These are phyloP conservation scores for Piprites chloris DNA, from an alignment of 2,113 vertebrate genomes.

Conservation along the genomic window DNA sequence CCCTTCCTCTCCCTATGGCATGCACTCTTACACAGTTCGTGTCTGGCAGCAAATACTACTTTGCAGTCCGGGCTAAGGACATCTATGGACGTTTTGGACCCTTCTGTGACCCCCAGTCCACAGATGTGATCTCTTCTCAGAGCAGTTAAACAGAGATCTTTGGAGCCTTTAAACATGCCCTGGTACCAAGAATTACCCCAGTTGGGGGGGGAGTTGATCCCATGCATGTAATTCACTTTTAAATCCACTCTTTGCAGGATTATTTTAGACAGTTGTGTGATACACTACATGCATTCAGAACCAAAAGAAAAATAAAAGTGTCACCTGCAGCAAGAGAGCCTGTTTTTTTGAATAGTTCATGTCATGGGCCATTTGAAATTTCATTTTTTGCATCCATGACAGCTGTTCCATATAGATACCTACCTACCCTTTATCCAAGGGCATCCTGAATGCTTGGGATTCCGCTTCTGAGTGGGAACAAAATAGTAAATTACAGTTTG, in stretches of 20 bases:
- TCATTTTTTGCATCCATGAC: slow-evolving; percentile 40
- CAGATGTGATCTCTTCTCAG: slow-evolving; percentile 89
- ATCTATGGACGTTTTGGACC: slow-evolving; percentile 93
- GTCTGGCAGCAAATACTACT: slow-evolving; percentile 96
- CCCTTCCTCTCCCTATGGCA: slow-evolving; percentile 95
- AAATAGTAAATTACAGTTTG: slow-evolving; percentile 20
- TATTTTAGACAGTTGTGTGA: slow-evolving; percentile 63
- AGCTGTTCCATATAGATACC: background rate
- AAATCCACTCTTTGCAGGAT: slow-evolving; percentile 71
- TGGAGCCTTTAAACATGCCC: slow-evolving; percentile 55
- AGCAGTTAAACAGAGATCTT: slow-evolving; percentile 72
- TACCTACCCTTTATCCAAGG: background rate
- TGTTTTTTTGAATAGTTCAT: slow-evolving; percentile 63
- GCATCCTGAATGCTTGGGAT: slow-evolving; percentile 12
- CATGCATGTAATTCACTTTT: slow-evolving; percentile 75
- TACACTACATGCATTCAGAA: slow-evolving; percentile 75
- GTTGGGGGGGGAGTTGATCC: slow-evolving; percentile 69
- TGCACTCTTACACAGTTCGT: slow-evolving; percentile 98
- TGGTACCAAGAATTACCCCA: slow-evolving; percentile 38
- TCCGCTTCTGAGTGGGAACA: slow-evolving; percentile 47
- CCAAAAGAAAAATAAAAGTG: slow-evolving; percentile 71
- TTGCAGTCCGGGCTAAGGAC: slow-evolving; percentile 95
- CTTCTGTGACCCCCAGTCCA: slow-evolving; percentile 98
- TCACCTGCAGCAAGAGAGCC: slow-evolving; percentile 65
- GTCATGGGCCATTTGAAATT: slow-evolving; percentile 52